These are phyloP conservation scores for Cuculus canorus DNA, from an alignment of 2,797 vertebrate species.

Conservation along the genomic window DNA sequence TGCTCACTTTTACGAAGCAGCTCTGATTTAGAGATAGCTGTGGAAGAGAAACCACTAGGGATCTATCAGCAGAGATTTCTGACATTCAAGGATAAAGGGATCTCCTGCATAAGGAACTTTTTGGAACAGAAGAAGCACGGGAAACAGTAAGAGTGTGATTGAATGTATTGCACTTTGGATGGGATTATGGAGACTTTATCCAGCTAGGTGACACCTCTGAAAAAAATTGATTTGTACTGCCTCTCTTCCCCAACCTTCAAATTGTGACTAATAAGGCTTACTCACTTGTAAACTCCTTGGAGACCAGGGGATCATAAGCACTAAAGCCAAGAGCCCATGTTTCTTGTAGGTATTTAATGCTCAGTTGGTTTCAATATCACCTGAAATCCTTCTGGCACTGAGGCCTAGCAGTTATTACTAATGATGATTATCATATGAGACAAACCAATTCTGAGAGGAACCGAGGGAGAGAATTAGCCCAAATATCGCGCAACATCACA, in stretches of 20 bases:
- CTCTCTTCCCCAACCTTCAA: not conserved
- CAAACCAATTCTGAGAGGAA: not conserved
- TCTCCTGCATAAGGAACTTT: not conserved
- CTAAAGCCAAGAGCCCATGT: not conserved
- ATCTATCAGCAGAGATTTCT: conserved; percentile 7
- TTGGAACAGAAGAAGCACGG: not conserved
- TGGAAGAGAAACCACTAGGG: not conserved
- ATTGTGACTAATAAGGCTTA: not conserved
- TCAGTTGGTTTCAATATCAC: conserved; percentile 10
- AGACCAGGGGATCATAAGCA: not conserved
- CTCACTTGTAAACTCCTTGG: not conserved
- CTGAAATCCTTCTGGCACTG: not conserved
- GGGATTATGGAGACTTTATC: not conserved
- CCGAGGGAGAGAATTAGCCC: not conserved
- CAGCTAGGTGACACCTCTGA: not conserved
- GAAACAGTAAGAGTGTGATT: not conserved
- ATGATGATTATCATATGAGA: not conserved
- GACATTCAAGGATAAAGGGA: not conserved
- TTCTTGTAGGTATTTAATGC: conserved; percentile 1
- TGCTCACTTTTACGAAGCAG: not conserved
- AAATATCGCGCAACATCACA: not conserved
- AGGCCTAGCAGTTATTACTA: not conserved
- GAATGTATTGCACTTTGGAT: not conserved
- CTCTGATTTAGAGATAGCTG: not conserved
- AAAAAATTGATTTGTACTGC: not conserved